Evolutionary conservation across 2,113 vertebrate genomes (phyloP), one percentile per base, ranked within the genome.

Genomic region (Empidonax traillii): DNA sequence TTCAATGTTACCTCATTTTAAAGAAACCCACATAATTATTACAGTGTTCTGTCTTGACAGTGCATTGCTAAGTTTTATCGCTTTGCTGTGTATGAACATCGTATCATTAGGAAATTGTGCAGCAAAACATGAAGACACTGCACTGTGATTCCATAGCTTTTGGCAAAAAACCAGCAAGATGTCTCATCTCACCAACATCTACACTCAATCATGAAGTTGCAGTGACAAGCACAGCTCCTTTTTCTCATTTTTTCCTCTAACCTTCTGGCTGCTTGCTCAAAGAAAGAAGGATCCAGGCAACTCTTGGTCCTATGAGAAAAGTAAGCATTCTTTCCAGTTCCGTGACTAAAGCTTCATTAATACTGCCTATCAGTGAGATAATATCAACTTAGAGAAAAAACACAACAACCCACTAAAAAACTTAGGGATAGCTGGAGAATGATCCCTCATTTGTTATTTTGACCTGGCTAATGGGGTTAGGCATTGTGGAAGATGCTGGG

Each of bases 201-300:
- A 82, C 2, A 4, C 59, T 91, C 55, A 87, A 47, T 91, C 75
- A 76, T 41, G 43, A 91, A 87, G 85, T 21, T 85, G 67, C 55
- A 95, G 74, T 77, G 85, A 95, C 89, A 94, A 92, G 37, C 49
- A 52, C 53, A 73, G 73, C 82, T 93, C 85, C 71, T 94, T 95
- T 96, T 94, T 83, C 93, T 90, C 89, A 93, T 96, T 95, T 85
- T 93, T 93, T 90, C 52, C 43, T 58, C 72, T 86, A 59, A 87
- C 23, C 88, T 95, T 87, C 58, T 96, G 89, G 74, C 87, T 94
- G 78, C 67, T 87, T 87, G 78, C 78, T 89, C 63, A 73, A 89
- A 82, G 23, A 87, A 87, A 51, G 81, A 93, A 96, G 71, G 39
- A 85, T 94, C 71, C 67, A 79, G 71, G 63, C 78, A 95, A 46